Conservation (phyloP, 2,888 invertebrate species). For the Drosophila kuntzei region DNA sequence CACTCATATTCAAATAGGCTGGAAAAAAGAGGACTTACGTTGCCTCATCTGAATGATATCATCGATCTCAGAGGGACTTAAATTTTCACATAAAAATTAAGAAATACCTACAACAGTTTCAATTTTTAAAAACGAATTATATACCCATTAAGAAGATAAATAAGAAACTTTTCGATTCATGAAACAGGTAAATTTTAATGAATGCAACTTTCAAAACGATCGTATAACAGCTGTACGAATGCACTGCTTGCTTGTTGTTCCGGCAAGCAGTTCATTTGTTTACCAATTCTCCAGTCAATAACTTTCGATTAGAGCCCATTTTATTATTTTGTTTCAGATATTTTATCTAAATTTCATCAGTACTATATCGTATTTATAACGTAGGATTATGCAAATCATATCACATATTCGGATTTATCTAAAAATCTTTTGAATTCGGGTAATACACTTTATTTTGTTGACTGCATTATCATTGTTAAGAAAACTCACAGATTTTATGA, state of each 20-base stretch:
- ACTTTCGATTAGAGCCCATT: background rate
- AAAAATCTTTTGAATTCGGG: background rate
- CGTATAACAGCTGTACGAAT: background rate
- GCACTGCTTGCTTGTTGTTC: background rate
- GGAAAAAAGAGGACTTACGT: background rate
- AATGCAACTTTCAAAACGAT: background rate
- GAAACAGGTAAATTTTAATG: no score
- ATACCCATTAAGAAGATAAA: no score
- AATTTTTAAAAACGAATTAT: no score
- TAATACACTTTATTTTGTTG: constrained; percentile 13
- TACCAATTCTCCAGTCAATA: background rate
- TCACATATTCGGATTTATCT: background rate
- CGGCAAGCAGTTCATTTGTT: background rate
- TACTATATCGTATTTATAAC: background rate
- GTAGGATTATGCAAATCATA: background rate
- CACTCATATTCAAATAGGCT: background rate
- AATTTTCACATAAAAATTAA: no score
- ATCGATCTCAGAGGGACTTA: background rate
- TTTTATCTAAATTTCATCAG: background rate
- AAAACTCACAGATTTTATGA: constrained; percentile 5
- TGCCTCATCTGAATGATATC: background rate
- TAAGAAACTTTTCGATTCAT: no score
- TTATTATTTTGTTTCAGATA: background rate
- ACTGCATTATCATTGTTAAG: background rate
- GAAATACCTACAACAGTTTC: background rate